Evolutionary conservation across 2,888 invertebrate species (phyloP).

Genomic region (Euclidia mi): DNA sequence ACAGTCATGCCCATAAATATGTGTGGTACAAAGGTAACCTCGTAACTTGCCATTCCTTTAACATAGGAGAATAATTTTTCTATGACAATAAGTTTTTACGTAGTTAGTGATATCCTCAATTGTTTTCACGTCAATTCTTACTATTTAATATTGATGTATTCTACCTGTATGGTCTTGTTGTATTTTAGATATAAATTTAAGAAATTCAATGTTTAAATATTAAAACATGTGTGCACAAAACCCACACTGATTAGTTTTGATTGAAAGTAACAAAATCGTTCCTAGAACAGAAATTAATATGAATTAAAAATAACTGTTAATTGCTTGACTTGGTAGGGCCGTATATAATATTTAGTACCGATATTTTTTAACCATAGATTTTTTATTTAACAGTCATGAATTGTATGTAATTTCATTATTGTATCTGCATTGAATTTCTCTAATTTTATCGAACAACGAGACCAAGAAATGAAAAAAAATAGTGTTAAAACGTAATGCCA

Average conservation of each 20-base stretch:
- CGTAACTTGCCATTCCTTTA: constrained; percentile 71
- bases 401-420: not conserved
- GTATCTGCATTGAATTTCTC: not conserved
- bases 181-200: too few relatives aligned
- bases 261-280: too few relatives aligned
- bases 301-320: too few relatives aligned
- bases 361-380: not conserved
- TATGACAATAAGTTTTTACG: constrained; percentile 73
- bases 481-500: constrained; percentile 67
- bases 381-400: constrained; percentile 15
- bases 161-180: too few relatives aligned
- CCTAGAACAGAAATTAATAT: too few relatives aligned
- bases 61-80: constrained; percentile 56
- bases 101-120: constrained; percentile 61
- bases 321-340: too few relatives aligned
- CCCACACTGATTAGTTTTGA: too few relatives aligned
- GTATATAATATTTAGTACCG: too few relatives aligned
- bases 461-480: constrained; percentile 38
- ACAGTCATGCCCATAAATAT: constrained; percentile 20
- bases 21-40: constrained; percentile 34
- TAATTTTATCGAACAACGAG: constrained; percentile 55
- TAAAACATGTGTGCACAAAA: too few relatives aligned
- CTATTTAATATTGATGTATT: constrained; percentile 50
- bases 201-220: too few relatives aligned
- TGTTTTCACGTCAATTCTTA: constrained; percentile 77